Evolutionary conservation across 2,113 vertebrate genomes (phyloP).

Genomic region (Neomonachus schauinslandi): DNA sequence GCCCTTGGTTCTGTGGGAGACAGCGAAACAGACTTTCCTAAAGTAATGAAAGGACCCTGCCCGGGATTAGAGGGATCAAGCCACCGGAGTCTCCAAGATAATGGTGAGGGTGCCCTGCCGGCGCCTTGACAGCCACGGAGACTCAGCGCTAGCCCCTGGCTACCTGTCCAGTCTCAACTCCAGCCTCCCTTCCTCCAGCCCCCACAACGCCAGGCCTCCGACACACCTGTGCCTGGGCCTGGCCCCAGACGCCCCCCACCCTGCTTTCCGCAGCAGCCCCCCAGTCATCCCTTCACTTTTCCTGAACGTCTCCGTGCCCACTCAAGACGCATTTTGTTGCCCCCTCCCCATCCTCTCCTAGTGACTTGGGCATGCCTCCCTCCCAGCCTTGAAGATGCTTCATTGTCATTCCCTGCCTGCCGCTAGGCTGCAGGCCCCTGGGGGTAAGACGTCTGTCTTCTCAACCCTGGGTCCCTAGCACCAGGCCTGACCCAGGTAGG

Average conservation of each 20-base stretch:
- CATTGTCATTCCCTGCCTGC: neutral
- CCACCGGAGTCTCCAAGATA: neutral
- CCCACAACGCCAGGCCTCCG: neutral
- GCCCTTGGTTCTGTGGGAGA: accelerated
- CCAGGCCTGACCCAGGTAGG: neutral
- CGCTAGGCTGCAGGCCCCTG: neutral
- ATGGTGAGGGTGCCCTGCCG: accelerated
- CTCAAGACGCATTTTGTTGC: neutral
- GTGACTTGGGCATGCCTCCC: neutral
- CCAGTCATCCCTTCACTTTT: neutral
- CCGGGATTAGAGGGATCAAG: neutral
- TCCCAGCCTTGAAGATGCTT: neutral
- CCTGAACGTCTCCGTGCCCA: neutral
- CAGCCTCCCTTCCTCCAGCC: neutral
- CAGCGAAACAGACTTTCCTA: neutral
- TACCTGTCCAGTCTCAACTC: neutral
- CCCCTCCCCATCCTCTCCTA: neutral
- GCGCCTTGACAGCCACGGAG: neutral
- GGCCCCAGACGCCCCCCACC: neutral
- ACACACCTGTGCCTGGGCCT: neutral
- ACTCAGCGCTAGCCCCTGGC: accelerated
- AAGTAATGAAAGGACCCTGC: neutral
- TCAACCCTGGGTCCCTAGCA: neutral
- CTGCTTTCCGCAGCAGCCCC: neutral
- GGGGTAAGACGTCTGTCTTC: neutral